phyloP scores from a whole-genome alignment of 2,888 invertebrate species.

The Stenchaetothrips biformis region DNA sequence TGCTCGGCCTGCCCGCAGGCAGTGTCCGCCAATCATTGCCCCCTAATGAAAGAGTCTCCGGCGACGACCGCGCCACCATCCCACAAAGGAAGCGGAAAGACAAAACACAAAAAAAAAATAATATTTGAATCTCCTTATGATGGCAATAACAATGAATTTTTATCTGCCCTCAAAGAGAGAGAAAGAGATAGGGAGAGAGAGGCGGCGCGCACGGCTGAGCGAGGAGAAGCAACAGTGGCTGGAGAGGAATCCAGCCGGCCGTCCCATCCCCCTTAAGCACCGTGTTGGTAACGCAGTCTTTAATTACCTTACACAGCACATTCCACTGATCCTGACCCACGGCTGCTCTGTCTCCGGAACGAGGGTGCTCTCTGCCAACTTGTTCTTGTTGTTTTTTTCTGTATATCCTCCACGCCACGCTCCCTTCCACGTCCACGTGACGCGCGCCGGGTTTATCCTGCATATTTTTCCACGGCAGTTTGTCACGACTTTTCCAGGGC shows the following conservation, averaged over 20 bases:
- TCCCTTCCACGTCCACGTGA: background rate
- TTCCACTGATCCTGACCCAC: slow-evolving; percentile 3
- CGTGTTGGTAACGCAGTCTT: slow-evolving; percentile 19
- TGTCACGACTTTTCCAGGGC: too few relatives aligned
- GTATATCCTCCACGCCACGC: background rate
- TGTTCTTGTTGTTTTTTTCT: background rate
- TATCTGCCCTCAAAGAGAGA: background rate
- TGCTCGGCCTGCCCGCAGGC: background rate
- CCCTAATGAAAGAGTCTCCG: too few relatives aligned
- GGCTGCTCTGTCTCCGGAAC: background rate
- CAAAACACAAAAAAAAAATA: too few relatives aligned
- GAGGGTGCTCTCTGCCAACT: too few relatives aligned
- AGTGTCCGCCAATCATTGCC: too few relatives aligned
- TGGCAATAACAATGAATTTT: background rate
- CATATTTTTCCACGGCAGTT: too few relatives aligned
- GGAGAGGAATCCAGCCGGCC: background rate
- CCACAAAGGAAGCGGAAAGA: too few relatives aligned
- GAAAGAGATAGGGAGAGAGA: background rate
- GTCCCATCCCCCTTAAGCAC: background rate
- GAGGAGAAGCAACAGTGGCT: background rate
- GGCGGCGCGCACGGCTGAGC: background rate
- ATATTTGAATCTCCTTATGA: background rate
- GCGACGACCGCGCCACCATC: too few relatives aligned
- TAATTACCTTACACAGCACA: slow-evolving; percentile 17
- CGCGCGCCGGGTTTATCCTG: too few relatives aligned